Evolutionary conservation across 2,113 vertebrate genomes (phyloP).

Genomic region (Gadus chalcogrammus): DNA sequence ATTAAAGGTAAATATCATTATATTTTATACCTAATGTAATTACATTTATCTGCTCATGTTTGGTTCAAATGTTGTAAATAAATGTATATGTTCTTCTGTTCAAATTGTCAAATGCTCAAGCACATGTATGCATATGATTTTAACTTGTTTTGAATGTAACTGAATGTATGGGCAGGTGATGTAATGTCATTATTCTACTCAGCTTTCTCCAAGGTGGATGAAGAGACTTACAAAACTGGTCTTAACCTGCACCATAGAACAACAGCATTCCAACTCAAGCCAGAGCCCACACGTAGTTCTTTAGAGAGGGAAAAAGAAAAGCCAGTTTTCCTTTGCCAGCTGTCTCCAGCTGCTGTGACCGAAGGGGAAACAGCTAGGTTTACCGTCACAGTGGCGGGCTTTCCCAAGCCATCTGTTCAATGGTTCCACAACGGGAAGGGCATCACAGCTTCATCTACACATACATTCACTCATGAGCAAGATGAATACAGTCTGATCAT

Average conservation of each 20-base stretch:
- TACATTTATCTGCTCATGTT: neutral
- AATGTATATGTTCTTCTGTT: neutral
- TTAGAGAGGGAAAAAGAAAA: slow-evolving; percentile 71
- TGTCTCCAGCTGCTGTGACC: slow-evolving; percentile 69
- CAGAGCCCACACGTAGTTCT: slow-evolving; percentile 76
- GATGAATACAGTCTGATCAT: slow-evolving; percentile 82
- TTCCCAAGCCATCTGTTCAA: slow-evolving; percentile 77
- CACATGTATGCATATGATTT: neutral
- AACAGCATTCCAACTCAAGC: slow-evolving; percentile 84
- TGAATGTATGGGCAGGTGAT: neutral
- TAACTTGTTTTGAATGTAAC: slow-evolving; percentile 9
- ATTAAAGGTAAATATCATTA: slow-evolving; percentile 82
- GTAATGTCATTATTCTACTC: slow-evolving; percentile 66
- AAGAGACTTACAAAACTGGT: slow-evolving; percentile 72
- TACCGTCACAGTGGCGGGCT: slow-evolving; percentile 75
- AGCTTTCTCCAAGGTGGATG: slow-evolving; percentile 82
- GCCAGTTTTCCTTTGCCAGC: slow-evolving; percentile 80
- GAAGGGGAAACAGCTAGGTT: slow-evolving; percentile 77
- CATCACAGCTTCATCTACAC: slow-evolving; percentile 67
- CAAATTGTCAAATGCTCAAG: neutral
- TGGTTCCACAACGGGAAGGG: slow-evolving; percentile 79
- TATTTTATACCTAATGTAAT: slow-evolving; percentile 18
- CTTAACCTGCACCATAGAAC: slow-evolving; percentile 69
- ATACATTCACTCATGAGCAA: slow-evolving; percentile 73
- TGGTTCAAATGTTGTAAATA: neutral